These are phyloP conservation scores for Apantesis nais DNA, from an alignment of 2,888 invertebrate species.

Conservation along the genomic window DNA sequence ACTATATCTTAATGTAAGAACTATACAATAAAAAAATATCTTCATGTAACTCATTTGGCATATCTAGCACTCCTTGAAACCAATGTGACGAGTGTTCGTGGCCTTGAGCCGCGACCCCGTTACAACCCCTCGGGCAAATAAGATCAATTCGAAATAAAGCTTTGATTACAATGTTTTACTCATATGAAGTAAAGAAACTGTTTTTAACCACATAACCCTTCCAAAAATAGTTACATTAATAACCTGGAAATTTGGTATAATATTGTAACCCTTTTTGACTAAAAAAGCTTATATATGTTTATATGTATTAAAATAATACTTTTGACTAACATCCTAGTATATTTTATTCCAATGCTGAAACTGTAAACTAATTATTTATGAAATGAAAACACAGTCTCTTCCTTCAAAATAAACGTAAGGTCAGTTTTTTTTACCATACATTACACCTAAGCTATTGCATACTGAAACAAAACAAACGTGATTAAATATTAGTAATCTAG, in stretches of 20 bases:
- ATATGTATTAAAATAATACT: too few relatives aligned
- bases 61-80: slow-evolving; percentile 47
- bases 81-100: slow-evolving; percentile 2
- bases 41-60: slow-evolving; percentile 52
- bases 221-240: neutral
- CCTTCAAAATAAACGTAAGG: neutral
- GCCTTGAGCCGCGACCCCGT: slow-evolving; percentile 19
- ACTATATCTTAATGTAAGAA: slow-evolving; percentile 37
- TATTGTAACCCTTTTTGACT: slow-evolving; percentile 6
- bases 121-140: slow-evolving; percentile 30
- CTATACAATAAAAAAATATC: slow-evolving; percentile 53
- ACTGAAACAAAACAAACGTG: slow-evolving; percentile 25
- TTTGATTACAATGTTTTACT: slow-evolving; percentile 32
- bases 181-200: slow-evolving; percentile 12
- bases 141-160: slow-evolving; percentile 42
- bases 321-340: slow-evolving; percentile 4
- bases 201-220: neutral
- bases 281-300: neutral
- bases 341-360: slow-evolving; percentile 1
- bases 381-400: slow-evolving; percentile 18
- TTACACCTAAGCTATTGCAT: slow-evolving; percentile 28
- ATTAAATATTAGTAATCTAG: slow-evolving; percentile 21
- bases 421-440: slow-evolving; percentile 18
- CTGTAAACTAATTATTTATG: too few relatives aligned
- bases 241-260: neutral